Evolutionary conservation across 2,113 vertebrate genomes (phyloP), one percentile per base, ranked within the genome.

Genomic region (Sylvilagus bachmani): DNA sequence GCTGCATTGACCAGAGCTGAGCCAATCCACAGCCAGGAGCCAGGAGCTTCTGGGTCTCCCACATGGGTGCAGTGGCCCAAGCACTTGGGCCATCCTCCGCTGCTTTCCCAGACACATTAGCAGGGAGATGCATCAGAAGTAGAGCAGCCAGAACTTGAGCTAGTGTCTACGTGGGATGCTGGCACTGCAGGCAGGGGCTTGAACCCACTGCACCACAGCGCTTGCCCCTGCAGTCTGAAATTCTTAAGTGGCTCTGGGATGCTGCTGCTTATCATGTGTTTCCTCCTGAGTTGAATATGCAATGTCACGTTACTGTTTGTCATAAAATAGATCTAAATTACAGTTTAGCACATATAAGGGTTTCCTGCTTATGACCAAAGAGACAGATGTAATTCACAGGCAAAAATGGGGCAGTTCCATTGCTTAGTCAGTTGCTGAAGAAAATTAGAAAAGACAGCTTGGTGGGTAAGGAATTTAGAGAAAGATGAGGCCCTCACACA

Each of bases 301-400:
- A 87, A 36, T 27, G 62, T 70, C 21, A 51, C 71, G 44, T 51
- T 84, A 64, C 29, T 67, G 2, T 74, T 95, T 70, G 21, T 92
- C 62, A 85, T 79, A 77, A 89, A 82, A 64, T 36, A 89, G 12
- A 55, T 29, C 27, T 84, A 61, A 93, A 84, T 81, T 77, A 71
- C 21, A 87, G 61, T 53, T 58, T 80, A 64, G 66, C 5, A 33
- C 44, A 49, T 22, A 2, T 73, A 53, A 81, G 64, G 71, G 25
- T 11, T 22, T 91, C 33, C 49, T 38, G 24, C n/a, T 66, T 81
- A 21, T 92, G 38, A 55, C 36, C 51, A 49, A 92, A 93, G n/a
- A 92, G n/a, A 22, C 88, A 51, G 9, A 25, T 17, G 36, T 75
- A 90, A 27, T 82, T 86, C 21, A 75, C 22, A 55, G 13, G 17